phyloP scores from a whole-genome alignment of 92 coral and sea anemone genomes.

The Bergia puertoricense region DNA sequence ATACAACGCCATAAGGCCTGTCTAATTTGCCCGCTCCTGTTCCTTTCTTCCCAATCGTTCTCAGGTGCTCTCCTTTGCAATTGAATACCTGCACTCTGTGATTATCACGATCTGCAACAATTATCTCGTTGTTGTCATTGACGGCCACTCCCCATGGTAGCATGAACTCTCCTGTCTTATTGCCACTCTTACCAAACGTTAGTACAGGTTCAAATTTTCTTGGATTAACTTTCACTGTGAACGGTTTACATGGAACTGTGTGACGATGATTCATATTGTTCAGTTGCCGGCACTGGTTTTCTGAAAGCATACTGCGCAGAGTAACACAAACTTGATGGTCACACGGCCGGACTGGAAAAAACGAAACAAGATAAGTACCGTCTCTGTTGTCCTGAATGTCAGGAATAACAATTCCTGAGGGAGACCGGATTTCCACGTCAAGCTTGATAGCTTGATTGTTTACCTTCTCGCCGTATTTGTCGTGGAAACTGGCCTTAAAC shows the following conservation, averaged over 20 bases:
- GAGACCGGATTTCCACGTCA: background rate
- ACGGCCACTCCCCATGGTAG: conserved; percentile 44
- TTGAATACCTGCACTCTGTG: conserved; percentile 39
- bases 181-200: conserved; percentile 28
- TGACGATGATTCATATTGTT: background rate
- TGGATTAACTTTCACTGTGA: conserved; percentile 6
- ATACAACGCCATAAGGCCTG: conserved; percentile 15
- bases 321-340: too few relatives aligned
- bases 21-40: conserved; percentile 13
- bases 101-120: conserved; percentile 19
- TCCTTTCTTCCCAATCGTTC: conserved; percentile 3
- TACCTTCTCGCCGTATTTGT: background rate
- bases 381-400: too few relatives aligned
- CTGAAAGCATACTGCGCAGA: too few relatives aligned
- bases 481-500: background rate
- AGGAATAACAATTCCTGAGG: background rate
- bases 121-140: conserved; percentile 26
- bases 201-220: conserved; percentile 23
- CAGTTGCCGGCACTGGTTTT: too few relatives aligned
- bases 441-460: background rate
- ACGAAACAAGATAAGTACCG: background rate
- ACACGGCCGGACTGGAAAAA: too few relatives aligned
- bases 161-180: background rate
- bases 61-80: conserved; percentile 11
- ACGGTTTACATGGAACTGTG: conserved; percentile 22